Conservation (phyloP, 2,888 invertebrate genomes). For the Gymnosoma rotundatum region DNA sequence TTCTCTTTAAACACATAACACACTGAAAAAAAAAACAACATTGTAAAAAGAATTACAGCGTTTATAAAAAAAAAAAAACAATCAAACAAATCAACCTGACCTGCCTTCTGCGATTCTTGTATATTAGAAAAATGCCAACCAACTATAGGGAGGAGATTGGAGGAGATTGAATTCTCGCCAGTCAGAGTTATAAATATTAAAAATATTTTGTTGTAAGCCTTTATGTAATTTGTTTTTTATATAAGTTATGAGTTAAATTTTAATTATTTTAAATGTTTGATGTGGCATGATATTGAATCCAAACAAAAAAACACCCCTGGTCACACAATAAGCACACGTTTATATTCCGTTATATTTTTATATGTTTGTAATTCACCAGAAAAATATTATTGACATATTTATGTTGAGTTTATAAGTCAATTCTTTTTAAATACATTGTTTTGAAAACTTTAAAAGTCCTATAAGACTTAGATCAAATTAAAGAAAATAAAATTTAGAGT, state of each 20-base stretch:
- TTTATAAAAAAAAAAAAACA: conserved; percentile 69
- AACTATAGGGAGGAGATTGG: conserved; percentile 72
- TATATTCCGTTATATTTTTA: conserved; percentile 29
- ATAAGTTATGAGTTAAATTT: conserved; percentile 69
- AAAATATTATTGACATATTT: conserved; percentile 29
- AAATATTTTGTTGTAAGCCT: conserved; percentile 69
- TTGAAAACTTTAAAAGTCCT: no score
- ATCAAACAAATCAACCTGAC: conserved; percentile 72
- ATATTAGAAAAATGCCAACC: conserved; percentile 65
- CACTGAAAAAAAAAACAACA: conserved; percentile 52
- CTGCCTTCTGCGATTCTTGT: conserved; percentile 65
- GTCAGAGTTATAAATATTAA: conserved; percentile 76
- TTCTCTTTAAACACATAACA: conserved; percentile 55
- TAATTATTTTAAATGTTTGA: conserved; percentile 70
- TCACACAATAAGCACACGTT: conserved; percentile 71
- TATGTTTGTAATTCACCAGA: conserved; percentile 3
- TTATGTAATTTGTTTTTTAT: conserved; percentile 58
- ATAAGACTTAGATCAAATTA: no score
- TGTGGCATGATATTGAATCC: conserved; percentile 76
- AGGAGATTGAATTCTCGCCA: conserved; percentile 75
- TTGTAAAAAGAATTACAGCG: conserved; percentile 68
- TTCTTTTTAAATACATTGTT: no score
- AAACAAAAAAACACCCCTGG: conserved; percentile 61
- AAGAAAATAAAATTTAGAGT: no score
- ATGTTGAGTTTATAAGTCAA: conserved; percentile 1